A percentile compares a stretch with the other conserved stretches of the same genome.
phyloP scores from a whole-genome alignment of 2,888 invertebrate genomes.

The Scaptodrosophila latifasciaeformis region DNA sequence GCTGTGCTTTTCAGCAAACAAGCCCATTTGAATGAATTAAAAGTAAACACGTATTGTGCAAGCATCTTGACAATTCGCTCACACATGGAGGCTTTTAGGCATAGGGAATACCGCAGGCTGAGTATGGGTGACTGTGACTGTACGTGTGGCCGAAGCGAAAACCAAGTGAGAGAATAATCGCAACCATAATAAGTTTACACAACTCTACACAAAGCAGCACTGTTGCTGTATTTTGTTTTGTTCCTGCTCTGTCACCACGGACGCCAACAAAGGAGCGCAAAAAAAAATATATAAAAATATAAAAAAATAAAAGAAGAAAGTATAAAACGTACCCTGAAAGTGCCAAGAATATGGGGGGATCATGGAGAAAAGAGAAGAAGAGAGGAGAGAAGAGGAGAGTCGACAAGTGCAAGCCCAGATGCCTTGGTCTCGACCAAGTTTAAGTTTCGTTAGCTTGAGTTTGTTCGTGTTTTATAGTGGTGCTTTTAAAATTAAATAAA shows the following conservation, averaged over 20 bases:
- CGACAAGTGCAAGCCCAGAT: no score
- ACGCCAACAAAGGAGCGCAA: no score
- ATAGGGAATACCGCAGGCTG: not conserved
- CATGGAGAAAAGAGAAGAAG: not conserved
- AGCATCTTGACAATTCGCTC: constrained; percentile 2
- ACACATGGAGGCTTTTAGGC: not conserved
- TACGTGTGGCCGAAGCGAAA: constrained; percentile 5
- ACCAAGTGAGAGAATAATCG: constrained; percentile 17
- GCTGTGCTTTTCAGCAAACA: constrained; percentile 27
- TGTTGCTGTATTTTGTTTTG: no score
- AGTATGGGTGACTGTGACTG: not conserved
- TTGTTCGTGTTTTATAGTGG: constrained; percentile 7
- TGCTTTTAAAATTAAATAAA: constrained; percentile 20
- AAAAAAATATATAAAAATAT: no score
- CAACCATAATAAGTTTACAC: constrained; percentile 11
- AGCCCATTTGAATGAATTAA: constrained; percentile 40
- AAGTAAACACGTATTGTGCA: constrained; percentile 33
- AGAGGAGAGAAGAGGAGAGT: not conserved
- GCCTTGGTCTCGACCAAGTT: constrained; percentile 9
- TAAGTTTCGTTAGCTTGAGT: constrained; percentile 10
- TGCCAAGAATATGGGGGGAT: constrained; percentile 11
- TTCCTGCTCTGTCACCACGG: not conserved
- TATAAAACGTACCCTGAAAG: not conserved
- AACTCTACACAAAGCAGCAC: constrained; percentile 4
- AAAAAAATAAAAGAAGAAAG: no score